Percentiles rank a stretch among this genome's conserved stretches.
Evolutionary conservation across 2,113 vertebrate species (phyloP).

Genomic region (Carassius auratus): DNA sequence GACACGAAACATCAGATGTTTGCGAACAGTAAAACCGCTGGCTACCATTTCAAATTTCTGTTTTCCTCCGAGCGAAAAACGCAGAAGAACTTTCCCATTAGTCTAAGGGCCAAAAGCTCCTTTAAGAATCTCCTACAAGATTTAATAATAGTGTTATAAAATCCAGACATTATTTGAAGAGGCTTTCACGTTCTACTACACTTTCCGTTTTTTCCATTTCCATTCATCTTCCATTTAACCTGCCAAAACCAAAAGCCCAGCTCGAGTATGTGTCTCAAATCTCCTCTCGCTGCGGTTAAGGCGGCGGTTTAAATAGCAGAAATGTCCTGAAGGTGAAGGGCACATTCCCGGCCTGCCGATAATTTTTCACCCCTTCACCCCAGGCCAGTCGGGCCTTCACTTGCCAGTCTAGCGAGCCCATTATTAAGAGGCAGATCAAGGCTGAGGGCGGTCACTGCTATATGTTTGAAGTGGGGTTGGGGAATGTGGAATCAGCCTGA

Average conservation of each 20-base stretch:
- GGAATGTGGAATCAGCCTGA: constrained; percentile 46
- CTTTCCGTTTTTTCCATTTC: not conserved
- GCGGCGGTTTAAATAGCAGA: constrained; percentile 64
- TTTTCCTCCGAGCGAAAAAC: no score
- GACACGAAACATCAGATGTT: no score
- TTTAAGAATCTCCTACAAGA: not conserved
- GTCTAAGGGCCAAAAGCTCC: no score
- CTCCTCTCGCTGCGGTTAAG: constrained; percentile 1
- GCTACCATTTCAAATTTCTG: no score
- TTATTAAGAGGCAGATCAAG: constrained; percentile 54
- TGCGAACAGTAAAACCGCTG: no score
- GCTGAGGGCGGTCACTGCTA: constrained; percentile 13
- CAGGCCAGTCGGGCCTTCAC: constrained; percentile 54
- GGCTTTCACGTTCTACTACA: not conserved
- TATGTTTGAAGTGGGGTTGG: constrained; percentile 22
- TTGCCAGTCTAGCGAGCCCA: constrained; percentile 52
- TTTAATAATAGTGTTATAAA: not conserved
- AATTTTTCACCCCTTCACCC: constrained; percentile 46
- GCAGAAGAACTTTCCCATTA: not conserved
- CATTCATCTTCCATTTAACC: not conserved
- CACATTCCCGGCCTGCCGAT: constrained; percentile 53
- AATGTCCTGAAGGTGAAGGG: constrained; percentile 58
- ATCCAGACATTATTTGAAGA: not conserved
- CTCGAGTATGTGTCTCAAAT: not conserved
- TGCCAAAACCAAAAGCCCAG: not conserved